These are phyloP conservation scores for Poecilia gillii DNA, from an alignment of 2,797 vertebrate species.

Conservation along the genomic window DNA sequence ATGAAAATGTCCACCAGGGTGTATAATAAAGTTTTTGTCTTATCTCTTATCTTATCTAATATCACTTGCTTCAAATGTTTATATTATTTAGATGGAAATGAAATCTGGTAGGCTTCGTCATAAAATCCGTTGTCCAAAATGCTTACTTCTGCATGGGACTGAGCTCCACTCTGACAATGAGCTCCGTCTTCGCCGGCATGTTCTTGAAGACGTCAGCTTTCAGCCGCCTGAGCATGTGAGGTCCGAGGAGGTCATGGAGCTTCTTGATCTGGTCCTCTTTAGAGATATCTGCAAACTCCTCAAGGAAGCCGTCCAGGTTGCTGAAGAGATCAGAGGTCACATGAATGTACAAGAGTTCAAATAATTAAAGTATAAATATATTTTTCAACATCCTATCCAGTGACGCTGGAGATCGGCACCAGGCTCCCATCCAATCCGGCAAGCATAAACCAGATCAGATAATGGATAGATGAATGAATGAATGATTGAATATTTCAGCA, in stretches of 20 bases:
- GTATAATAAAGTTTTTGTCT: no score
- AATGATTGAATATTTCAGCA: not conserved
- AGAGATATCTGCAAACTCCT: constrained; percentile 98
- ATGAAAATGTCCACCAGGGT: not conserved
- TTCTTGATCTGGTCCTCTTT: constrained; percentile 99
- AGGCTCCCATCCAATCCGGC: no score
- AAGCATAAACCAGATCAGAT: no score
- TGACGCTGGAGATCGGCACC: no score
- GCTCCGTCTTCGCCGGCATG: constrained; percentile 97
- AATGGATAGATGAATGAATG: not conserved
- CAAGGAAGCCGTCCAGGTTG: constrained; percentile 97
- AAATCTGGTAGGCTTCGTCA: not conserved
- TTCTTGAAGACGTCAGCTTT: constrained; percentile 98
- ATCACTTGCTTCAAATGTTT: not conserved
- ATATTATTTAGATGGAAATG: not conserved
- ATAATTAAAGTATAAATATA: not conserved
- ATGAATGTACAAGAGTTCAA: not conserved
- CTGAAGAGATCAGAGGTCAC: constrained; percentile 67
- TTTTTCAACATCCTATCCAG: not conserved
- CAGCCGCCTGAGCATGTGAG: constrained; percentile 95
- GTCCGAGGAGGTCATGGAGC: constrained; percentile 93
- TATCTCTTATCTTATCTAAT: no score
- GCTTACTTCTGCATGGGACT: constrained; percentile 98
- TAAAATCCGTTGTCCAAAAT: constrained; percentile 38
- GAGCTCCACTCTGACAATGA: constrained; percentile 96